phyloP scores from a whole-genome alignment of 2,797 vertebrate genomes.

The Chrysocyon brachyurus region DNA sequence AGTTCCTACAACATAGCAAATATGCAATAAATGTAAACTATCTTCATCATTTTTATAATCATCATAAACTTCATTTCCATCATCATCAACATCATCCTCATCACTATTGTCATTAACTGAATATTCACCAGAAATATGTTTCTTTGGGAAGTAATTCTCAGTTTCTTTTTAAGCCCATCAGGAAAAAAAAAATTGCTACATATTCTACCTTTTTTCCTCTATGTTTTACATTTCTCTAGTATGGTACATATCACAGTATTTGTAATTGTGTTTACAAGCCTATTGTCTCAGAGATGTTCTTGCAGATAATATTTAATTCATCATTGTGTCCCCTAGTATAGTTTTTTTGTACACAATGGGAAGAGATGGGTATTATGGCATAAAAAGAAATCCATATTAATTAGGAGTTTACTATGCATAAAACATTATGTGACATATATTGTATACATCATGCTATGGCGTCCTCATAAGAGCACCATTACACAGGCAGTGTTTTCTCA shows the following conservation, averaged over 20 bases:
- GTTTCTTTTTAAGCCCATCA: neutral
- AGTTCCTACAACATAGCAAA: conserved; percentile 27
- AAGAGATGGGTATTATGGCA: no score
- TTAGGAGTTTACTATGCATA: neutral
- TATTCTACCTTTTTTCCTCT: neutral
- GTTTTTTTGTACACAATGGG: neutral
- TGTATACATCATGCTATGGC: neutral
- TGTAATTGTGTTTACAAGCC: neutral
- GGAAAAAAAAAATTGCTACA: neutral
- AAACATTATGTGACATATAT: neutral
- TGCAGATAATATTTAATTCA: neutral
- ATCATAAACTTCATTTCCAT: conserved; percentile 27
- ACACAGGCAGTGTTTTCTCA: neutral
- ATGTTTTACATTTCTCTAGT: neutral
- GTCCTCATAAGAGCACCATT: neutral
- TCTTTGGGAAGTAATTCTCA: neutral
- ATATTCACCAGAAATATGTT: conserved; percentile 46
- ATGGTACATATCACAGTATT: neutral
- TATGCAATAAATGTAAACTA: conserved; percentile 28
- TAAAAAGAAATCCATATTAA: neutral
- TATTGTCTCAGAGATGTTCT: neutral
- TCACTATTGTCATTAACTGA: conserved; percentile 41
- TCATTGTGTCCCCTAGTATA: neutral
- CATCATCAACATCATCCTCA: neutral
- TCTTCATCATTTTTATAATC: conserved; percentile 34